Evolutionary conservation across 2,888 invertebrate species (phyloP), one percentile per base, ranked within the genome.

Genomic region (Hermodice carunculata): DNA sequence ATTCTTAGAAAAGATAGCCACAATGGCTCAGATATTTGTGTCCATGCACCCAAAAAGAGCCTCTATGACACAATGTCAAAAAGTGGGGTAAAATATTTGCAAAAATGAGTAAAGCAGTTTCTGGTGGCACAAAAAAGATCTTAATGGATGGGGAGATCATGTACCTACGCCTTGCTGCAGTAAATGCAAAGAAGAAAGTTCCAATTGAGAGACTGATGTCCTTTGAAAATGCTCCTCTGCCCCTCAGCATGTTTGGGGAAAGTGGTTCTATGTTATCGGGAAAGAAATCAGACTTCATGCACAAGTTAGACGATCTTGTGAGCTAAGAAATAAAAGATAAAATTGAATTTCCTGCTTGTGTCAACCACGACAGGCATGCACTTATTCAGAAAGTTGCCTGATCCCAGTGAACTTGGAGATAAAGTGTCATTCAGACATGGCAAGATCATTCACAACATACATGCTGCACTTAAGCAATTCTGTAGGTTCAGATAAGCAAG

Each of bases 261-360:
- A 34, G 34, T 19, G 31, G 32, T 17, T 6, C 32, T 3, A 14
- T 49, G 49, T 17, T 26, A 24, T 11, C 49, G 26, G 28, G n/a
- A 5, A 53, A 26, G 24, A 56, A 56, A 24, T 40, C 57, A 22
- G 43, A 24, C 11, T 43, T 43, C 19, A 43, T 40, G 43, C 57
- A 56, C 26, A 56, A 56, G 43, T 19, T 56, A 6, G 57, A 56
- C 22, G n/a, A n/a, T n/a, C n/a, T n/a, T n/a, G n/a, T n/a, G n/a
- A n/a, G n/a, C n/a, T n/a, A n/a, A n/a, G n/a, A n/a, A n/a, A n/a
- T n/a, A n/a, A n/a, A n/a, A n/a, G n/a, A n/a, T n/a, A n/a, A n/a
- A n/a, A n/a, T n/a, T n/a, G 11, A 3, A 4, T 3, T 5, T 8
- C 22, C 19, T 24, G 43, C 42, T 43, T n/a, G 14, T 31, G 22